phyloP scores from a whole-genome alignment of 2,113 vertebrate species.

The Mus musculus region DNA sequence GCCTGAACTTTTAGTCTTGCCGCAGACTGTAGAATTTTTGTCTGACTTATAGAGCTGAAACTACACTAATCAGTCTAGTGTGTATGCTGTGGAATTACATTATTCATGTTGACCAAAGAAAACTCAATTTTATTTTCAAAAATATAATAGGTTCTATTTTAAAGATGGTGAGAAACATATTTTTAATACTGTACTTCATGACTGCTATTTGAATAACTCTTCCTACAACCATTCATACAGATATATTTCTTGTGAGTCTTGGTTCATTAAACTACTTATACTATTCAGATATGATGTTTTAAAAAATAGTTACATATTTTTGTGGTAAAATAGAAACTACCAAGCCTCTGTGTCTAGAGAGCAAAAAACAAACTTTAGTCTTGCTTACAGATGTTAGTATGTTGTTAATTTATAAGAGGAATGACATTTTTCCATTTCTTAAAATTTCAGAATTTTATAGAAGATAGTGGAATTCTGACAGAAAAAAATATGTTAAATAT shows the following conservation, averaged over 20 bases:
- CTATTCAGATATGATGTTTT: neutral
- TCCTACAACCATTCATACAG: neutral
- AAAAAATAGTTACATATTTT: neutral
- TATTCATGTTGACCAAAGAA: neutral
- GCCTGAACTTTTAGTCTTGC: neutral
- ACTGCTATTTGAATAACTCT: neutral
- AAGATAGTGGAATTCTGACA: constrained; percentile 20
- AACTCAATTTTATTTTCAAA: constrained; percentile 17
- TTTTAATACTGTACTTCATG: neutral
- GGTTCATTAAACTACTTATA: neutral
- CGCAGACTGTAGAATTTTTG: neutral
- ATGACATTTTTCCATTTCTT: constrained; percentile 23
- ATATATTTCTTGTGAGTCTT: neutral
- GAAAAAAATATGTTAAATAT: neutral
- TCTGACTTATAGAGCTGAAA: neutral
- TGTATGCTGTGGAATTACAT: neutral
- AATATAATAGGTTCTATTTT: neutral
- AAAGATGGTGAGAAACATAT: neutral
- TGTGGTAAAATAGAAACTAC: neutral
- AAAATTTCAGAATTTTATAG: neutral
- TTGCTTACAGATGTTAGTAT: neutral
- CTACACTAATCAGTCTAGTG: neutral
- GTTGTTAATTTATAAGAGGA: constrained; percentile 22
- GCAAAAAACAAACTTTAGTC: neutral
- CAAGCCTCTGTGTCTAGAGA: neutral